phyloP scores from a whole-genome alignment of 2,797 vertebrate genomes.

The Aeoliscus strigatus region DNA sequence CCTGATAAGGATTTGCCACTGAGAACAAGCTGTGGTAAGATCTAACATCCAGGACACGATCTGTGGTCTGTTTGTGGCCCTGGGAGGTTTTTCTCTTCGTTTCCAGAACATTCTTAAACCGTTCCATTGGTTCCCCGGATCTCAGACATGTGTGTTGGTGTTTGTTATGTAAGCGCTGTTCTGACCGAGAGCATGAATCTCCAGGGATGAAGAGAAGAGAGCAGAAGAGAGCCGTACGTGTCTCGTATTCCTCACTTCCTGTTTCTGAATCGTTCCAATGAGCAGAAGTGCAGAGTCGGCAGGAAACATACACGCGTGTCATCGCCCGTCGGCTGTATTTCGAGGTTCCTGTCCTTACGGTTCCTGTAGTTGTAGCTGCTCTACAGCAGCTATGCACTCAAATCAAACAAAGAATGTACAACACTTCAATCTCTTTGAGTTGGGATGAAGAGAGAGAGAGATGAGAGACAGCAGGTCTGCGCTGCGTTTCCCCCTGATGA shows the following conservation, averaged over 20 bases:
- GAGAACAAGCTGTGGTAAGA: no score
- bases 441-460: no score
- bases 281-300: slow-evolving; percentile 33
- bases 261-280: slow-evolving; percentile 43
- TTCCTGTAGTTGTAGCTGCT: no score
- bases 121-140: slow-evolving; percentile 46
- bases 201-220: slow-evolving; percentile 31
- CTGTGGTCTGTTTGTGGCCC: slow-evolving; percentile 29
- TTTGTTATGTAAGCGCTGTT: slow-evolving; percentile 66
- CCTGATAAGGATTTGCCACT: no score
- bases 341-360: slow-evolving; percentile 29
- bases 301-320: slow-evolving; percentile 39
- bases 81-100: slow-evolving; percentile 31
- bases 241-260: slow-evolving; percentile 57
- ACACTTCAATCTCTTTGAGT: no score
- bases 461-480: slow-evolving; percentile 1
- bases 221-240: slow-evolving; percentile 25
- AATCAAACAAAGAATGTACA: no score
- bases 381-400: no score
- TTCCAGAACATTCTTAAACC: slow-evolving; percentile 55
- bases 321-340: slow-evolving; percentile 28
- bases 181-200: slow-evolving; percentile 51
- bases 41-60: no score
- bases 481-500: slow-evolving; percentile 13
- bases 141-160: slow-evolving; percentile 48